Evolutionary conservation across 2,888 invertebrate genomes (phyloP).

Genomic region (Drosophila borborema): DNA sequence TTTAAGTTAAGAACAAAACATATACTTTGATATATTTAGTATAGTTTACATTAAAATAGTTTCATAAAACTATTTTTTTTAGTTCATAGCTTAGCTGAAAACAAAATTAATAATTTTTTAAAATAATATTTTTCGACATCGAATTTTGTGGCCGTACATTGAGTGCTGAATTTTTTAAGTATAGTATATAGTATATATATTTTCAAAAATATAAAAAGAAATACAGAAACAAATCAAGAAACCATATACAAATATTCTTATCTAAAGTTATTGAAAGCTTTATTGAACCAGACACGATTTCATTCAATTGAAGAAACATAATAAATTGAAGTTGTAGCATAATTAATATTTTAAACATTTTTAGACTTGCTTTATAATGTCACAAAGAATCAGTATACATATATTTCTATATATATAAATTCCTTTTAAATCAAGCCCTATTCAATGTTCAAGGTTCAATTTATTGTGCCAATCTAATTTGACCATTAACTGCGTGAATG

Average conservation of each 20-base stretch:
- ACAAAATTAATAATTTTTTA: neutral
- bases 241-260: neutral
- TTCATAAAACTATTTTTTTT: neutral
- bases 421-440: constrained; percentile 20
- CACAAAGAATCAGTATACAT: no score
- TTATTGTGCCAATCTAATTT: constrained; percentile 19
- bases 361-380: neutral
- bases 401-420: no score
- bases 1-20: neutral
- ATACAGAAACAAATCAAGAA: neutral
- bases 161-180: neutral
- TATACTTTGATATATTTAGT: neutral
- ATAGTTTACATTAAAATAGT: neutral
- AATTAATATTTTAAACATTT: neutral
- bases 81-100: neutral
- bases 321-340: neutral
- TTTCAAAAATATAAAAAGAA: neutral
- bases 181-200: no score
- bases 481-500: constrained; percentile 49
- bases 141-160: neutral
- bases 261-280: neutral
- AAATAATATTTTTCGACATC: neutral
- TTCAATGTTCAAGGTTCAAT: neutral
- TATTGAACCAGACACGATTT: neutral
- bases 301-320: neutral